A percentile compares a stretch with the other conserved stretches of the same genome.
Conservation (phyloP, 37 sponge, comb jelly and placozoan species). For the Dysidea cf. avara region DNA sequence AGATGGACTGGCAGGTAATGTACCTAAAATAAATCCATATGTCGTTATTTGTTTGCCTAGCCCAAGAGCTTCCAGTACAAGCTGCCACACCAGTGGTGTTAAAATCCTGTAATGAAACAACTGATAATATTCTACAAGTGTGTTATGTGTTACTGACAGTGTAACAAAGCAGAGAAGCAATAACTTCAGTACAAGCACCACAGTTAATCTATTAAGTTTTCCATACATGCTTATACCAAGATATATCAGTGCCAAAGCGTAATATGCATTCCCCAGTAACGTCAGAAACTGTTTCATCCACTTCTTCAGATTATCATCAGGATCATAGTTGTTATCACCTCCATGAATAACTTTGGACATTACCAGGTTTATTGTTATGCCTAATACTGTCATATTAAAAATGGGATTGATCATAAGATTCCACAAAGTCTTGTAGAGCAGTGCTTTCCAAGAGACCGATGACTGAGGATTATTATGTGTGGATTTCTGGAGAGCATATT, state of each 20-base stretch:
- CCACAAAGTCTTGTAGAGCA: slow-evolving; percentile 25
- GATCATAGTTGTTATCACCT: slow-evolving; percentile 28
- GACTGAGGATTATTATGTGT: no score
- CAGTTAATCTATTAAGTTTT: slow-evolving; percentile 55
- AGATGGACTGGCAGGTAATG: slow-evolving; percentile 73
- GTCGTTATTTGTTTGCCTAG: slow-evolving; percentile 29
- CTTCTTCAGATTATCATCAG: no score
- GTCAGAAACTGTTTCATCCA: no score
- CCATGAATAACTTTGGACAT: slow-evolving; percentile 28
- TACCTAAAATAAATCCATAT: slow-evolving; percentile 71
- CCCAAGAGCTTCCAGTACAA: slow-evolving; percentile 7
- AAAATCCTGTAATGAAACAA: slow-evolving; percentile 26
- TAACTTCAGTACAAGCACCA: no score
- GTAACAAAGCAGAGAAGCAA: no score
- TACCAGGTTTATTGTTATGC: slow-evolving; percentile 56
- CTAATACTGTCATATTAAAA: slow-evolving; percentile 68
- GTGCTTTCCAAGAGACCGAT: no score
- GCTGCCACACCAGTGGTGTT: slow-evolving; percentile 40
- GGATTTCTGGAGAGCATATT: no score
- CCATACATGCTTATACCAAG: slow-evolving; percentile 74
- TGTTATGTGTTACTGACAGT: no score
- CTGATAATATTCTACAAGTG: no score
- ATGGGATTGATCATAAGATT: slow-evolving; percentile 58
- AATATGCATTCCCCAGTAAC: slow-evolving; percentile 54
- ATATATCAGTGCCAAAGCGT: slow-evolving; percentile 60